Conservation (phyloP, 2,888 invertebrate species). For the Iphiclides podalirius region DNA sequence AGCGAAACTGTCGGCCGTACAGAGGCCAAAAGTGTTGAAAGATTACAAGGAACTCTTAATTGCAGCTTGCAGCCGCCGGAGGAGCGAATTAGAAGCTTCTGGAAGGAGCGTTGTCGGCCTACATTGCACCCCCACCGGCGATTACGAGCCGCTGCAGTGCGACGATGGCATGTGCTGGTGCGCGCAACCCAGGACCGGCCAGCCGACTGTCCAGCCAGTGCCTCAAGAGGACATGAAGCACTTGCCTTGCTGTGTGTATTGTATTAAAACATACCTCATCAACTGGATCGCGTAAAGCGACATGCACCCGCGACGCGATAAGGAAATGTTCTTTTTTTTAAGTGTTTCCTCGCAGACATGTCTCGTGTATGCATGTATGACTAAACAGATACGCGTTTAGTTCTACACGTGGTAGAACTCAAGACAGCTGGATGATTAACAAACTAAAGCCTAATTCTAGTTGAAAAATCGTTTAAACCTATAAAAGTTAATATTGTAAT, state of each 20-base stretch:
- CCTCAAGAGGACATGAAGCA: constrained; percentile 78
- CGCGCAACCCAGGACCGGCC: constrained; percentile 81
- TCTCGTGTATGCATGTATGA: too few species aligned
- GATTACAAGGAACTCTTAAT: constrained; percentile 6
- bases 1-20: background rate
- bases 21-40: background rate
- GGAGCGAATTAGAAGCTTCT: constrained; percentile 73
- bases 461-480: too few species aligned
- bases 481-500: too few species aligned
- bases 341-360: too few species aligned
- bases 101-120: constrained; percentile 73
- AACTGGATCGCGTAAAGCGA: too few species aligned
- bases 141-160: constrained; percentile 85
- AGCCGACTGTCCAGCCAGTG: constrained; percentile 76
- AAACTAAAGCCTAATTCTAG: too few species aligned
- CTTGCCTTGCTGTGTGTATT: constrained; percentile 83
- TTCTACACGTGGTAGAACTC: too few species aligned
- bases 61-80: constrained; percentile 82
- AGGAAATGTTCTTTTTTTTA: too few species aligned
- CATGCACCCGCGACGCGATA: too few species aligned
- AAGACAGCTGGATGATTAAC: too few species aligned
- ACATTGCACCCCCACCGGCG: constrained; percentile 83
- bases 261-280: background rate
- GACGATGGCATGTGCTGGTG: constrained; percentile 86
- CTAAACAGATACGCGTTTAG: too few species aligned